Evolutionary conservation across 2,113 vertebrate species (phyloP).

Genomic region (Taurulus bubalis): DNA sequence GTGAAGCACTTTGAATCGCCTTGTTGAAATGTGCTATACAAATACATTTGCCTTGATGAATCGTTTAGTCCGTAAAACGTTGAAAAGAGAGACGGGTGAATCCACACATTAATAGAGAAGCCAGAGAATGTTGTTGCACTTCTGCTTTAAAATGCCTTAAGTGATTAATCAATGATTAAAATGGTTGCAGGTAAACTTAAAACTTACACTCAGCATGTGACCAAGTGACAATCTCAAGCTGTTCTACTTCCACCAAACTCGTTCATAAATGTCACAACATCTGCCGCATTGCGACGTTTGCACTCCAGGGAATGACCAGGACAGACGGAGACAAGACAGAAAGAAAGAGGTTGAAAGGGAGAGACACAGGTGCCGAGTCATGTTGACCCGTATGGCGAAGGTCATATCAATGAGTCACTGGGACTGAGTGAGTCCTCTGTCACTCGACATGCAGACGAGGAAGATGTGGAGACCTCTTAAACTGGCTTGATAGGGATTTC

Average conservation of each 20-base stretch:
- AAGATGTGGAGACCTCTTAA: conserved; percentile 56
- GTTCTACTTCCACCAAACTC: neutral
- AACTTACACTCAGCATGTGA: neutral
- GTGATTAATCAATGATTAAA: neutral
- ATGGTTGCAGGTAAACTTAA: neutral
- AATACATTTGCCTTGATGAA: too few relatives aligned
- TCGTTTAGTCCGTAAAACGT: neutral
- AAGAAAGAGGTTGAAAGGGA: conserved; percentile 32
- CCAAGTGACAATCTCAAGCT: neutral
- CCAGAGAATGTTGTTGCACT: neutral
- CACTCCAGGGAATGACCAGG: conserved; percentile 8
- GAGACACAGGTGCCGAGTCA: conserved; percentile 64
- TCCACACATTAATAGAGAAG: neutral
- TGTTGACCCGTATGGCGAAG: conserved; percentile 29
- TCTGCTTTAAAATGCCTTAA: neutral
- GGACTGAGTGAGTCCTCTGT: conserved; percentile 52
- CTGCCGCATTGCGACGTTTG: neutral
- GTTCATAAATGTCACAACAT: neutral
- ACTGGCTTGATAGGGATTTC: conserved; percentile 68
- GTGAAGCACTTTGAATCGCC: too few relatives aligned
- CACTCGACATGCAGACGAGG: conserved; percentile 41
- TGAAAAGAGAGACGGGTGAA: neutral
- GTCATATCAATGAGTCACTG: conserved; percentile 30
- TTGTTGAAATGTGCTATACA: too few relatives aligned
- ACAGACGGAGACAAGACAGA: conserved; percentile 5